Percentiles rank a stretch among this genome's conserved stretches.
Evolutionary conservation across 2,797 vertebrate species (phyloP).

Genomic region (Pseudochaenichthys georgianus): DNA sequence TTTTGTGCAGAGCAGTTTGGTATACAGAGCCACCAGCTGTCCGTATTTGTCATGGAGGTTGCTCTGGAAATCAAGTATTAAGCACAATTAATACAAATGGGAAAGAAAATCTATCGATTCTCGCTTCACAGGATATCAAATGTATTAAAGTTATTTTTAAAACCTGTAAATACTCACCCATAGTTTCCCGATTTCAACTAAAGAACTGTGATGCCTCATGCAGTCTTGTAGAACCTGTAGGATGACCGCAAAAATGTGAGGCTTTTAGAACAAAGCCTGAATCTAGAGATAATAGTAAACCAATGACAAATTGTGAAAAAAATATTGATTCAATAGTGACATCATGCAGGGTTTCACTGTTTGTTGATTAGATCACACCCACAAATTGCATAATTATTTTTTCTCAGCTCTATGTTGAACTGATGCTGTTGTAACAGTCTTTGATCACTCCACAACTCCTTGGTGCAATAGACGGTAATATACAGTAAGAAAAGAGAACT

Average conservation of each 20-base stretch:
- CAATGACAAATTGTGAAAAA: not conserved
- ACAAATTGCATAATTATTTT: not conserved
- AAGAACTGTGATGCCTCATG: slow-evolving; percentile 92
- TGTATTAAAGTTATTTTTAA: not conserved
- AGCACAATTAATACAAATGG: not conserved
- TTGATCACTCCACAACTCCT: not conserved
- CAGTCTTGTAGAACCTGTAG: slow-evolving; percentile 98
- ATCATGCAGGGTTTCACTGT: not conserved
- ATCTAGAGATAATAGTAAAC: not conserved
- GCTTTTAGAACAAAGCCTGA: not conserved
- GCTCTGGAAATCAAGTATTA: slow-evolving; percentile 77
- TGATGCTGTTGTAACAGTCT: not conserved
- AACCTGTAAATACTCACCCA: slow-evolving; percentile 88
- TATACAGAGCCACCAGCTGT: slow-evolving; percentile 91
- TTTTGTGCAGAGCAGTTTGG: slow-evolving; percentile 92
- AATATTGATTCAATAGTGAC: not conserved
- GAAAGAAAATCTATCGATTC: not conserved
- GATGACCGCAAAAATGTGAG: not conserved
- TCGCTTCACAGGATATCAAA: not conserved
- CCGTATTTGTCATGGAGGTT: slow-evolving; percentile 93
- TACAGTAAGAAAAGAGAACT: not conserved
- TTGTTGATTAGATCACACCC: not conserved
- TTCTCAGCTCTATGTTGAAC: not conserved
- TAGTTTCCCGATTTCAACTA: slow-evolving; percentile 90
- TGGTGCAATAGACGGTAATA: not conserved